A percentile compares a stretch with the other conserved stretches of the same genome.
Conservation (phyloP, 2,113 vertebrate genomes). For the Nycticebus coucang region DNA sequence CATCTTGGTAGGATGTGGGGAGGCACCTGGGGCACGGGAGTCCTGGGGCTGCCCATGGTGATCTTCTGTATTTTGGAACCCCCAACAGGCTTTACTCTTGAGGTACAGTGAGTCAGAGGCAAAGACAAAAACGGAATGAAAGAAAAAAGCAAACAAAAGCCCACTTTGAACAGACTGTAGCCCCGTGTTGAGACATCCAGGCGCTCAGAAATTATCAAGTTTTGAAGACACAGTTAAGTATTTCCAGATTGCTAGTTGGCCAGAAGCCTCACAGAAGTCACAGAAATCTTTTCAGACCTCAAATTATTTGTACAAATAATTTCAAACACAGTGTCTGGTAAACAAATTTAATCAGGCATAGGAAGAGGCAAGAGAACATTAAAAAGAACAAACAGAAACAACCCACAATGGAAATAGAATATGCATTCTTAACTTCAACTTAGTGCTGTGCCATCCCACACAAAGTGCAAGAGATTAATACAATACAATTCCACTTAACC, state of each 20-base stretch:
- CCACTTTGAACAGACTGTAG: not conserved
- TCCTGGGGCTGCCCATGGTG: not conserved
- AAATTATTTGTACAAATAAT: not conserved
- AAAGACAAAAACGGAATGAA: not conserved
- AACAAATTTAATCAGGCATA: not conserved
- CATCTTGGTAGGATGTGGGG: not conserved
- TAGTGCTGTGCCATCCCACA: too few relatives aligned
- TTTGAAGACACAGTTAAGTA: not conserved
- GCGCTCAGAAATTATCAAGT: not conserved
- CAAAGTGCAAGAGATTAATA: not conserved
- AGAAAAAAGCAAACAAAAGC: not conserved
- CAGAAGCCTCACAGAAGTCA: not conserved
- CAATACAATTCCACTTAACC: not conserved
- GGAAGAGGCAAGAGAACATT: not conserved
- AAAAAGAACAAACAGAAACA: not conserved
- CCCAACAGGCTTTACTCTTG: not conserved
- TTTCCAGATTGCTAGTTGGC: not conserved
- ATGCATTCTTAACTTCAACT: not conserved
- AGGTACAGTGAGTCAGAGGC: not conserved
- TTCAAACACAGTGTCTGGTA: not conserved
- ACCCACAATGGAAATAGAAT: not conserved
- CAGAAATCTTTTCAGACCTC: not conserved
- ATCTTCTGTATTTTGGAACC: not conserved
- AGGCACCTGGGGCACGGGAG: not conserved
- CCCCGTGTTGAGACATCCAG: not conserved